Base-by-base conservation (phyloP, 2,888 invertebrate species). In the Eulithis prunata region DNA sequence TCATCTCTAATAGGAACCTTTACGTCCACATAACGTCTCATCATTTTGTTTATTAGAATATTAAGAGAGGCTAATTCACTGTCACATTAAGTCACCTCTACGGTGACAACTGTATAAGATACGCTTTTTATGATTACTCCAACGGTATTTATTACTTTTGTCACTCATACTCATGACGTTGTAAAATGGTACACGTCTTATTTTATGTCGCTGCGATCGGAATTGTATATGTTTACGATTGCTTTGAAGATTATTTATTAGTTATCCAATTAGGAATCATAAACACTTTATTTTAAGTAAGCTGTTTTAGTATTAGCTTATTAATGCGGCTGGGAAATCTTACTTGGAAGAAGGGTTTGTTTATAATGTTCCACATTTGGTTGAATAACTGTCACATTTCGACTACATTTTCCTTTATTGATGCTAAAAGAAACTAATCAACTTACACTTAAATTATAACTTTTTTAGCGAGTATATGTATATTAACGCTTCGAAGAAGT, bases 121-220 rank as follows among this genome's bases (percentile, higher is more conserved):
- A 79, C 75, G 76, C 76, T 85, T 88, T 91, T 91, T 90, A 91
- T 80, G 89, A 86, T 83, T 83, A 81, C 71, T 77, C 73, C 84
- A 82, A 83, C 74, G 73, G 78, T 83, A 89, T 90, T 90, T 91
- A 91, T 88, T 82, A 76, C 84, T 70, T 80, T 84, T 88, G 88
- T 88, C 87, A 85, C 85, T 83, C 78, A 74, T 74, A 76, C 76
- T 76, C 80, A 77, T 78, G 80, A 78, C 66, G 81, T 79, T 78
- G 80, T 88, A 86, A 89, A 89, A 75, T 82, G 77, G 76, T 78
- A 76, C 76, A 75, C 76, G 80, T 85, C 80, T 82, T 82, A 83
- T 80, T 80, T 80, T 78, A 79, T 79, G 77, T 76, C 73, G 75
- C 72, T 70, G 64, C 69, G 78, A 80, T 82, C 77, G 73, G 75